Evolutionary conservation across 2,113 vertebrate genomes (phyloP).

Genomic region (Climacteris rufus): DNA sequence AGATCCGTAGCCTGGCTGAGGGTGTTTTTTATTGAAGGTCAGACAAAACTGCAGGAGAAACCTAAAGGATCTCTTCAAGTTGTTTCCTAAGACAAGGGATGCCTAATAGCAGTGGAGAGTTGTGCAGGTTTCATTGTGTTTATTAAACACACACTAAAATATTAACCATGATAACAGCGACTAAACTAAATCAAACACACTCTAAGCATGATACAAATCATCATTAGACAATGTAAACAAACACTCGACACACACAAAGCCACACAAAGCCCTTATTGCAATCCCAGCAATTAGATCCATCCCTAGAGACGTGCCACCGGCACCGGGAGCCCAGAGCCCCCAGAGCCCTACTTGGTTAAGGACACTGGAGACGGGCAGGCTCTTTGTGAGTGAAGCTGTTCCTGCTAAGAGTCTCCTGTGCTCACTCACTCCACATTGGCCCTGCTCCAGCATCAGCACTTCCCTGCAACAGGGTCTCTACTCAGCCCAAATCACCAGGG

Average conservation of each 20-base stretch:
- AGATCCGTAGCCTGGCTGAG: neutral
- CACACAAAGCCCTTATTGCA: neutral
- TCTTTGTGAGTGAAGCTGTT: neutral
- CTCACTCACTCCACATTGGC: slow-evolving; percentile 7
- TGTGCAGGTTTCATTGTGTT: neutral
- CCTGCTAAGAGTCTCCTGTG: neutral
- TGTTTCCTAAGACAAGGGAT: neutral
- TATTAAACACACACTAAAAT: slow-evolving; percentile 59
- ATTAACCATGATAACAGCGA: neutral
- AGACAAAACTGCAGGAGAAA: neutral
- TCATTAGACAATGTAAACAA: neutral
- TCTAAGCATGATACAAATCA: neutral
- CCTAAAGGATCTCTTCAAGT: neutral
- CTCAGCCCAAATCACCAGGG: slow-evolving; percentile 22
- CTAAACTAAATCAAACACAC: neutral
- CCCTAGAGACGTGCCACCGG: slow-evolving; percentile 22
- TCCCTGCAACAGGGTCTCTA: slow-evolving; percentile 51
- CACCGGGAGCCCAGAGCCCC: slow-evolving; percentile 1
- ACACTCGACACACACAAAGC: neutral
- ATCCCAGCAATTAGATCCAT: slow-evolving; percentile 33
- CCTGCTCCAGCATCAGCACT: slow-evolving; percentile 52
- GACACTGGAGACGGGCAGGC: neutral
- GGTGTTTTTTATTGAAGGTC: neutral
- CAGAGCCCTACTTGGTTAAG: neutral
- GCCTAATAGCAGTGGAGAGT: neutral